Percentiles rank a stretch among this genome's conserved stretches.
phyloP scores from a whole-genome alignment of 2,888 invertebrate genomes.

The Rutpela maculata region DNA sequence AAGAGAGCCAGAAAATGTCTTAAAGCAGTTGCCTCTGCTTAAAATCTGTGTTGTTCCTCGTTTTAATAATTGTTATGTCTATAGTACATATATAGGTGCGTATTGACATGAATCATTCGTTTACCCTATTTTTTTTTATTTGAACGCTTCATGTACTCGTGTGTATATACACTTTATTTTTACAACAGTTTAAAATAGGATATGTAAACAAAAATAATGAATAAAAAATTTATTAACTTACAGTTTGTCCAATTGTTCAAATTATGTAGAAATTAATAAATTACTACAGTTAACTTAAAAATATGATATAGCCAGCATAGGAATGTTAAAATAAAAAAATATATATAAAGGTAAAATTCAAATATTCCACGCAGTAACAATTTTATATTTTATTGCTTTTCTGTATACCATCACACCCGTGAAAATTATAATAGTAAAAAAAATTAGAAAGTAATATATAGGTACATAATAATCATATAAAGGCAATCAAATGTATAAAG shows the following conservation, averaged over 20 bases:
- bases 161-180: background rate
- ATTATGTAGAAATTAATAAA: conserved; percentile 33
- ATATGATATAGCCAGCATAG: conserved; percentile 12
- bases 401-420: conserved; percentile 11
- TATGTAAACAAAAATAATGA: background rate
- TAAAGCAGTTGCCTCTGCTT: no score
- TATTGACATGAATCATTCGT: no score
- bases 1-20: no score
- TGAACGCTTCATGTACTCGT: no score
- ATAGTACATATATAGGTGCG: no score
- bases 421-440: conserved; percentile 26
- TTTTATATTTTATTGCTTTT: conserved; percentile 41
- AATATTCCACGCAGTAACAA: background rate
- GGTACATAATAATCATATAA: conserved; percentile 4
- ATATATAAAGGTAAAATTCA: conserved; percentile 20
- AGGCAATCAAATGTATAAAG: background rate
- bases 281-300: conserved; percentile 12
- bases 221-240: conserved; percentile 27
- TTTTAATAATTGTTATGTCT: no score
- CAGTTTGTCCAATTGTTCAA: conserved; percentile 30
- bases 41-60: no score
- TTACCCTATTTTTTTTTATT: no score
- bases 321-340: conserved; percentile 24
- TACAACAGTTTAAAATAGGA: no score
- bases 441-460: conserved; percentile 21